Evolutionary conservation across 2,888 invertebrate species (phyloP), one percentile per base, ranked within the genome.

Genomic region (Anagyrus pseudococci): DNA sequence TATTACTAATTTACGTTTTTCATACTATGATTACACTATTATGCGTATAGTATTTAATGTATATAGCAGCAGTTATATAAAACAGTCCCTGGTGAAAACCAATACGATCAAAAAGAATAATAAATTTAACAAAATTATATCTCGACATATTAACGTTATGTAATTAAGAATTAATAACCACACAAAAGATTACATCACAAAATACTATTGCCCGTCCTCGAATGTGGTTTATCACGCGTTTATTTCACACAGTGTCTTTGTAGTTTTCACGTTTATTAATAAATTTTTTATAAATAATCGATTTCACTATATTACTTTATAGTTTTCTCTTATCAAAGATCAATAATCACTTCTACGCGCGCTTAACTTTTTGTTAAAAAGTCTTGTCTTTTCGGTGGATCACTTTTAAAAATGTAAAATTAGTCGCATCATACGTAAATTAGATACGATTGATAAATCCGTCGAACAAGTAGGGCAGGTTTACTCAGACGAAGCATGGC

Each of bases 71-170:
- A 77, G 73, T 77, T 78, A 79, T 80, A 79, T 75, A 80, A 78
- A 80, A 80, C 80, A 79, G 79, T 80, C 78, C 79, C 76, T 77
- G 75, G 77, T 78, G 73, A 75, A 77, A 79, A 78, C 76, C 77
- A 77, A 80, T 77, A 77, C 75, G 79, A 77, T 77, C 74, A 73
- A 73, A 75, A 73, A 67, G 68, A 70, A 76, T 76, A 76, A 74
- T 77, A 75, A 76, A 76, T 76, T 77, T 77, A 78, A 77, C 78
- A 76, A 77, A 77, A 77, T 75, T 73, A 76, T 75, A 72, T 71
- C 72, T 75, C 73, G 72, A 74, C 73, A 75, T 71, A 67, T 72
- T 70, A 72, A 69, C 67, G 61, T 68, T 73, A 67, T 74, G 73
- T 75, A 73, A 76, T 78, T 73, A 75, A 77, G 72, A 75, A 71